phyloP scores from a whole-genome alignment of 2,888 invertebrate species.

The Acrobasis repandana region DNA sequence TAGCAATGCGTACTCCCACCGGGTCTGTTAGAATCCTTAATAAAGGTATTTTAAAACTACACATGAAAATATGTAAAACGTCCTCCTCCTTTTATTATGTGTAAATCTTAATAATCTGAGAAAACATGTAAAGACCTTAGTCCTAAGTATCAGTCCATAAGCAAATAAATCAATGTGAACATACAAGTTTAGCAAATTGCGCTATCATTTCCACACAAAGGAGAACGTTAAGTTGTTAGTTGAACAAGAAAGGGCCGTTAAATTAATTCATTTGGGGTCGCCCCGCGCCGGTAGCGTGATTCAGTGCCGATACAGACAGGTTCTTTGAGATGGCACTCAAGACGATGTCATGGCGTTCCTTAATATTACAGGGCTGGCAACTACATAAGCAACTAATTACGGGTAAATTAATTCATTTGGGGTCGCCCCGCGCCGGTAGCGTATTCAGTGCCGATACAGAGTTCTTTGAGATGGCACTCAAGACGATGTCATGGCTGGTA shows the following conservation, averaged over 20 bases:
- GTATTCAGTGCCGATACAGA: slow-evolving; percentile 14
- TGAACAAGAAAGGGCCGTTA: slow-evolving; percentile 26
- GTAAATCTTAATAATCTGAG: no score
- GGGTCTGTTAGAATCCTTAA: no score
- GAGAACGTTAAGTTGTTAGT: slow-evolving; percentile 12
- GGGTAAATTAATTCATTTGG: slow-evolving; percentile 22
- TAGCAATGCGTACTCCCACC: no score
- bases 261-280: slow-evolving; percentile 21
- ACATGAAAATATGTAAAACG: no score
- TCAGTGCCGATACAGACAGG: slow-evolving; percentile 17
- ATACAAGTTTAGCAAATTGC: neutral
- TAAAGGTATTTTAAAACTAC: no score
- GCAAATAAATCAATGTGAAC: no score
- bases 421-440: slow-evolving; percentile 16
- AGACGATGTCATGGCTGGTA: slow-evolving; percentile 45
- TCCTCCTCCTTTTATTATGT: no score
- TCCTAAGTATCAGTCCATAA: no score
- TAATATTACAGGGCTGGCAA: no score
- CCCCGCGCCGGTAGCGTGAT: slow-evolving; percentile 17
- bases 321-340: slow-evolving; percentile 69
- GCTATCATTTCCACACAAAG: slow-evolving; percentile 7
- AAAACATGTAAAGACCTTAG: no score
- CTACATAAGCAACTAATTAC: no score
- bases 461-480: slow-evolving; percentile 66
- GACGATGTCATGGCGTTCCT: slow-evolving; percentile 42